Evolutionary conservation across 2,888 invertebrate genomes (phyloP), one percentile per base, ranked within the genome.

Genomic region (Gastrophysa polygoni): DNA sequence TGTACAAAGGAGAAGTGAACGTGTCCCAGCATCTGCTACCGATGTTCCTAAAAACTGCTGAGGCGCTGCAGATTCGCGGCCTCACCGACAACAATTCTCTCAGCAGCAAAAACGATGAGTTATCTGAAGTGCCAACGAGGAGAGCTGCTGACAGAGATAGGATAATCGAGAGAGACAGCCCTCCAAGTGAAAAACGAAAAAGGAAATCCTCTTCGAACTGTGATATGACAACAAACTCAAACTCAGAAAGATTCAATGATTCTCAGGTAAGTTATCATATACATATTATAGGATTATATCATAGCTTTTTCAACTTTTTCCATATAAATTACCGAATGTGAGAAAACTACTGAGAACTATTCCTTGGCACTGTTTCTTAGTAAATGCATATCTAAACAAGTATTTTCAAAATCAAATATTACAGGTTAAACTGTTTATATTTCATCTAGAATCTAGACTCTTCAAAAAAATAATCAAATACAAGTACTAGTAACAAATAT

Each of bases 1-100:
- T 95, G 94, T 95, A 96, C 85, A 93, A 92, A 85, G 92, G 91
- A 79, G 80, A 76, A 69, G 81, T 82, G 65, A 94, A 94, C 84
- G 93, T 95, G 82, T 93, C 93, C 80, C 94, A 95, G 85, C 91
- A 93, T 84, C 89, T 93, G 82, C 85, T 95, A 83, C 91, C 93
- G 77, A 91, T 91, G 88, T 93, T 95, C 87, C 88, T 95, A 80
- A 92, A 93, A 86, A 95, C 93, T 78, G 94, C 94, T 73, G 94
- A 94, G 85, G 93, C 93, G 75, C 87, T 95, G 83, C 93, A 95
- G 87, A 93, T 91, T 71, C 84, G 93, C 82, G 95, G 93, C 78
- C 88, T 95, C 80, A 93, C 93, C 77, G 93, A 94, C 85, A 93
- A 91, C 83, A 91, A 90, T 85, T 89, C 80, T 60, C 72, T 85